Evolutionary conservation across 2,888 invertebrate species (phyloP).

Genomic region (Acronicta leporina): DNA sequence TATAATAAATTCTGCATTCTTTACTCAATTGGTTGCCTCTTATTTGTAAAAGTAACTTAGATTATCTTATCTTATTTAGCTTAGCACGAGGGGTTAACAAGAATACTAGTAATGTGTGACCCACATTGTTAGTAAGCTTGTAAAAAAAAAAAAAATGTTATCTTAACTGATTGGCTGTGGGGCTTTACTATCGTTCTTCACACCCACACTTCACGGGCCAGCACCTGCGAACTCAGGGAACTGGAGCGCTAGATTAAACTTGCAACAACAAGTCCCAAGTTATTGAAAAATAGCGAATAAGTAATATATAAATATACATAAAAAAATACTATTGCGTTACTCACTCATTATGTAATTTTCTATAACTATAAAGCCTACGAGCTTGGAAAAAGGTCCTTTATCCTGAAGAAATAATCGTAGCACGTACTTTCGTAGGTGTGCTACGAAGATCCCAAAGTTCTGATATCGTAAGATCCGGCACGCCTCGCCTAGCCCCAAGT

Average conservation of each 20-base stretch:
- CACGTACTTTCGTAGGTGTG: not conserved
- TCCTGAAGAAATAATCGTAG: not conserved
- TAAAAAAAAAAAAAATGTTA: too few species aligned
- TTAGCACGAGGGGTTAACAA: too few species aligned
- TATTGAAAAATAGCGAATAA: too few species aligned
- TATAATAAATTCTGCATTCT: slow-evolving; percentile 45
- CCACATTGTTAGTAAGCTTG: too few species aligned
- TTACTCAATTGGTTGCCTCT: slow-evolving; percentile 38
- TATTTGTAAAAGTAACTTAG: slow-evolving; percentile 43
- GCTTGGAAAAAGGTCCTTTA: too few species aligned
- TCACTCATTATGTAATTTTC: too few species aligned
- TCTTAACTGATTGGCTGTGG: slow-evolving; percentile 18
- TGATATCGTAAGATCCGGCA: too few species aligned
- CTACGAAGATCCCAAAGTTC: not conserved
- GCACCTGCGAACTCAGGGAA: slow-evolving; percentile 5
- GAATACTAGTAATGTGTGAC: too few species aligned
- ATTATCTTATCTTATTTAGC: slow-evolving; percentile 30
- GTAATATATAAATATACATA: too few species aligned
- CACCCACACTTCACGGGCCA: not conserved
- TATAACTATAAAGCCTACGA: too few species aligned
- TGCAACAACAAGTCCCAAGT: not conserved
- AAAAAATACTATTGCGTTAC: too few species aligned
- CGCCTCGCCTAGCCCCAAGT: too few species aligned
- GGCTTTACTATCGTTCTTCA: slow-evolving; percentile 12
- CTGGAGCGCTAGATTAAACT: not conserved